Percentiles rank a stretch among this genome's conserved stretches.
Evolutionary conservation across 2,797 vertebrate genomes (phyloP).

Genomic region (Sardinella longiceps): DNA sequence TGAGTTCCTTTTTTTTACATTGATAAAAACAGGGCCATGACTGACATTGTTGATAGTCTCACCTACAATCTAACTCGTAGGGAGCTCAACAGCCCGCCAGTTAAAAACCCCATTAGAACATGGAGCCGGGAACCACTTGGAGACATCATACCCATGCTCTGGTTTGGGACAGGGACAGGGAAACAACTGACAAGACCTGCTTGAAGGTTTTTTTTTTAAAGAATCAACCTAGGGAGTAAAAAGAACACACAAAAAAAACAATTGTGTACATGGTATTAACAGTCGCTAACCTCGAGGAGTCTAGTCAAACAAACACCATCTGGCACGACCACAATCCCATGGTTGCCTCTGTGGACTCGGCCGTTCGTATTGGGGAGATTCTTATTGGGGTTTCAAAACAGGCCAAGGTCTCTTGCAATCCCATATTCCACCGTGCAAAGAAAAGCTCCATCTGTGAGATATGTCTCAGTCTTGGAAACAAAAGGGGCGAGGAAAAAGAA

Average conservation of each 20-base stretch:
- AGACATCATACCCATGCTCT: neutral
- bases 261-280: slow-evolving; percentile 29
- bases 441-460: neutral
- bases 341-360: slow-evolving; percentile 18
- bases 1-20: neutral
- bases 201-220: slow-evolving; percentile 51
- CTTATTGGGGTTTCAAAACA: slow-evolving; percentile 4
- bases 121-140: neutral
- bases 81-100: neutral
- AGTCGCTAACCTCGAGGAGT: slow-evolving; percentile 38
- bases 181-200: slow-evolving; percentile 59
- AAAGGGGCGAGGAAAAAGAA: slow-evolving; percentile 39
- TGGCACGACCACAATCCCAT: slow-evolving; percentile 31
- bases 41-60: neutral
- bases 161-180: slow-evolving; percentile 44
- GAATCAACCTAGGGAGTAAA: slow-evolving; percentile 51
- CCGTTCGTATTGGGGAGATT: slow-evolving; percentile 4
- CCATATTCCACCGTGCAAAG: neutral
- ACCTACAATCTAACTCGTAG: neutral
- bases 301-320: slow-evolving; percentile 24
- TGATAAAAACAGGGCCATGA: slow-evolving; percentile 11
- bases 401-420: neutral
- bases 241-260: slow-evolving; percentile 40
- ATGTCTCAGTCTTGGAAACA: slow-evolving; percentile 39
- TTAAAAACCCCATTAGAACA: slow-evolving; percentile 22